These are phyloP conservation scores for Hydractinia echinata DNA, from an alignment of 30 jellyfish, hydroid and myxozoan species.

Conservation along the genomic window DNA sequence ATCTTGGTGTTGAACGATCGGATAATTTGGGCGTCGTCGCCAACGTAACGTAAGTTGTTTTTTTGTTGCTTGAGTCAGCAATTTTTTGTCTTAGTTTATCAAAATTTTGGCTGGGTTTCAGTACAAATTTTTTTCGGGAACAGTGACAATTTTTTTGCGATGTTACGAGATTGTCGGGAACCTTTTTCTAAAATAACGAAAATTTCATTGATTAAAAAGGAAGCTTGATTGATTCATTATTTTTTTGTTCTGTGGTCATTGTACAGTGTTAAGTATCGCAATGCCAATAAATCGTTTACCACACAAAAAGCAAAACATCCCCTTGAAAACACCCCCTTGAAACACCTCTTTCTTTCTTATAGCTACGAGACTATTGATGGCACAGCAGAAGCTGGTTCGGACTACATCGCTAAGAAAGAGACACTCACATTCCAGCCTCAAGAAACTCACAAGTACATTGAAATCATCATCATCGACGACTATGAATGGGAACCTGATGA, in stretches of 20 bases:
- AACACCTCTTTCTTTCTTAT: neutral
- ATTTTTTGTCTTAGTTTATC: too few relatives aligned
- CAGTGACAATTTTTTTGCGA: neutral
- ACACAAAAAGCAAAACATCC: too few relatives aligned
- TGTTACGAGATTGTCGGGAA: neutral
- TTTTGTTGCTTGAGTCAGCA: neutral
- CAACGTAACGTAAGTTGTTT: slow-evolving; percentile 58
- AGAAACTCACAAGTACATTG: slow-evolving; percentile 78
- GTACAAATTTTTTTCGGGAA: too few relatives aligned
- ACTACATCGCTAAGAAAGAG: slow-evolving; percentile 86
- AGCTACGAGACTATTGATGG: slow-evolving; percentile 97
- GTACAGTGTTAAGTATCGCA: neutral
- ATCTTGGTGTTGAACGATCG: slow-evolving; percentile 68
- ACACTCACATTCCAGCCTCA: slow-evolving; percentile 53
- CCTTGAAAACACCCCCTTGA: neutral
- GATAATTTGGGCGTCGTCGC: slow-evolving; percentile 39
- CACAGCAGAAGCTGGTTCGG: slow-evolving; percentile 94
- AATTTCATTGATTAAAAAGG: neutral
- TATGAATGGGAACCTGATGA: slow-evolving; percentile 98
- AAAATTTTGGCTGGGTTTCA: too few relatives aligned
- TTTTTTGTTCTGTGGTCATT: neutral
- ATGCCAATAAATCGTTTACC: too few relatives aligned
- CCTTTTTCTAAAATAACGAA: neutral
- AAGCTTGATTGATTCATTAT: too few relatives aligned
- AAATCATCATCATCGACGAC: slow-evolving; percentile 79